A percentile compares a stretch with the other conserved stretches of the same genome.
These are phyloP conservation scores for Timema podura DNA, from an alignment of 2,888 invertebrate genomes.

Conservation along the genomic window DNA sequence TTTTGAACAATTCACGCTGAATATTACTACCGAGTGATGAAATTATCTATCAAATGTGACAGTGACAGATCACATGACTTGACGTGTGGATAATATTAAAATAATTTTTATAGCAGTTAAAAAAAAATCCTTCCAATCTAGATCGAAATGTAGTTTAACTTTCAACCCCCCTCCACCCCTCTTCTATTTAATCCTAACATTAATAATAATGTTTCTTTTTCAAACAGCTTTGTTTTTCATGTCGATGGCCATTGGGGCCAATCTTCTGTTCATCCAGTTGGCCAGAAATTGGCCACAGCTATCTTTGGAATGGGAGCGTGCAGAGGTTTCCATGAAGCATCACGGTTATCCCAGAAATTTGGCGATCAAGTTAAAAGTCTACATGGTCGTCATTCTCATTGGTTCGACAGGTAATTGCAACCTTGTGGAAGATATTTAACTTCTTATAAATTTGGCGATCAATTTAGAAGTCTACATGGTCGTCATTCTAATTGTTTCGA, in stretches of 20 bases:
- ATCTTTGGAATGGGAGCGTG: constrained; percentile 39
- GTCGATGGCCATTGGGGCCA: background rate
- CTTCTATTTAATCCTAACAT: too few relatives aligned
- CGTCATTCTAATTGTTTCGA: constrained; percentile 13
- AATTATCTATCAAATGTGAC: too few relatives aligned
- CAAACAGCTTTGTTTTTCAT: constrained; percentile 14
- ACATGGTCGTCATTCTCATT: constrained; percentile 15
- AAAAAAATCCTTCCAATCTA: too few relatives aligned
- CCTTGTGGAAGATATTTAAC: too few relatives aligned
- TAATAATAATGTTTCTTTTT: background rate
- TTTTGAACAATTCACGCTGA: too few relatives aligned
- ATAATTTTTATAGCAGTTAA: too few relatives aligned
- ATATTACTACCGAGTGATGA: too few relatives aligned
- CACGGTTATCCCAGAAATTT: constrained; percentile 19
- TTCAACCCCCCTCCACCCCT: too few relatives aligned
- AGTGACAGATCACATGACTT: too few relatives aligned
- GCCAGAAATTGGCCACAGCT: constrained; percentile 53
- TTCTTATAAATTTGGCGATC: background rate
- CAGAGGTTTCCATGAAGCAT: constrained; percentile 9
- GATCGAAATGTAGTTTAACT: too few relatives aligned
- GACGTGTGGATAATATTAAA: too few relatives aligned
- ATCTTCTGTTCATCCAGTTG: constrained; percentile 49
- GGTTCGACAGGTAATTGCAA: constrained; percentile 14
- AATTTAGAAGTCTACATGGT: constrained; percentile 12
- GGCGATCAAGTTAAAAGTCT: constrained; percentile 5